These are phyloP conservation scores for Dinothrombium tinctorium DNA, from an alignment of 1,140 invertebrate genomes.

Conservation along the genomic window DNA sequence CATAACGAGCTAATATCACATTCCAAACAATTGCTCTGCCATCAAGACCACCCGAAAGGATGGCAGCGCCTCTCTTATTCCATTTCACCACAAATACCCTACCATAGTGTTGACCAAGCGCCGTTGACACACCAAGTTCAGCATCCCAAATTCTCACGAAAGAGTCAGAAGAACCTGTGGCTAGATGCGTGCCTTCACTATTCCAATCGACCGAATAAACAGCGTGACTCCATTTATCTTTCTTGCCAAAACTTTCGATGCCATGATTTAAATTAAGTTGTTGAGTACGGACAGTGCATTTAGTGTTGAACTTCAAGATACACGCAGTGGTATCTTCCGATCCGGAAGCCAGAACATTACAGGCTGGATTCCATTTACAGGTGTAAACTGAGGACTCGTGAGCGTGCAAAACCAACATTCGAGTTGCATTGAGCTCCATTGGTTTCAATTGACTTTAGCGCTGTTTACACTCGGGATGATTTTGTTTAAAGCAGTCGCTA, in stretches of 20 bases:
- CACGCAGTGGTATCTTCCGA: conserved; percentile 93
- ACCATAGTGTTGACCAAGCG: conserved; percentile 93
- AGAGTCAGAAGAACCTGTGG: conserved; percentile 94
- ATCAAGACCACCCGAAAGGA: conserved; percentile 71
- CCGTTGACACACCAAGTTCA: conserved; percentile 65
- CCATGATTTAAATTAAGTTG: conserved; percentile 82
- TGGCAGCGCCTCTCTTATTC: conserved; percentile 96
- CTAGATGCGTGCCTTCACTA: conserved; percentile 78
- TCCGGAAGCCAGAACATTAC: conserved; percentile 79
- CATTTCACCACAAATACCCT: conserved; percentile 97
- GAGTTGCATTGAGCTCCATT: conserved; percentile 76
- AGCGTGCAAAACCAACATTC: conserved; percentile 74
- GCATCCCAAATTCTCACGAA: conserved; percentile 95
- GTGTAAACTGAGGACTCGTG: conserved; percentile 98
- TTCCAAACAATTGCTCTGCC: conserved; percentile 65
- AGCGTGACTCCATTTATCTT: conserved; percentile 96
- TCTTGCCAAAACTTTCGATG: conserved; percentile 84
- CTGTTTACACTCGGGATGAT: too few relatives aligned
- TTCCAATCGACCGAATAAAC: conserved; percentile 98
- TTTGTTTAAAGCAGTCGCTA: not conserved
- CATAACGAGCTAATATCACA: conserved; percentile 80
- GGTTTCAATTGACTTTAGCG: conserved; percentile 21
- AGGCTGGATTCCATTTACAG: conserved; percentile 96
- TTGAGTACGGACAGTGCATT: conserved; percentile 39
- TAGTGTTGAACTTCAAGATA: conserved; percentile 94